Evolutionary conservation across 2,797 vertebrate species (phyloP).

Genomic region (Gobionotothen gibberifrons): DNA sequence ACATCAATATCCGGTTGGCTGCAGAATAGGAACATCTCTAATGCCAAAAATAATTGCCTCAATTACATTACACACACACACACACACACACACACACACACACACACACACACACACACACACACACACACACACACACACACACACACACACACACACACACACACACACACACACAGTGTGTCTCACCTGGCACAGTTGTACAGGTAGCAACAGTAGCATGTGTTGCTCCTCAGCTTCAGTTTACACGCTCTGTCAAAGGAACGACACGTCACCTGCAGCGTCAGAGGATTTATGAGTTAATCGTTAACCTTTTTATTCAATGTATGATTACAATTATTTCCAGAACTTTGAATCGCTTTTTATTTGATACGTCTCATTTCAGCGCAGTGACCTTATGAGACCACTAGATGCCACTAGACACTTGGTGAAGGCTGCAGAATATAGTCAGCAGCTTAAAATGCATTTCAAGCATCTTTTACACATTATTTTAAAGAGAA

Average conservation of each 20-base stretch:
- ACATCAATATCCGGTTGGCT: not conserved
- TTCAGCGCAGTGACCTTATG: not conserved
- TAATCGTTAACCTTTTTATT: not conserved
- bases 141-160: not conserved
- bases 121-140: not conserved
- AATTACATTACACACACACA: constrained; percentile 4
- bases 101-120: not conserved
- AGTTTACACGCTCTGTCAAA: constrained; percentile 85
- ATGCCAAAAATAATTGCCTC: not conserved
- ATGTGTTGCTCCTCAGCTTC: constrained; percentile 92
- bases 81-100: not conserved
- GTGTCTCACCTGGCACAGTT: constrained; percentile 89
- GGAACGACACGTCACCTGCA: constrained; percentile 89
- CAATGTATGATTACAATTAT: not conserved
- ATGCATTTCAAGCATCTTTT: not conserved
- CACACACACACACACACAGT: not conserved
- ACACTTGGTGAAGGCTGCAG: not conserved
- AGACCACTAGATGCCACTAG: constrained; percentile 61
- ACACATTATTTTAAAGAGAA: not conserved
- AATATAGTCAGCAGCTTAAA: not conserved
- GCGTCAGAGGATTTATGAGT: not conserved
- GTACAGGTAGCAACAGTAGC: constrained; percentile 97
- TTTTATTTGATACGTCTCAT: not conserved
- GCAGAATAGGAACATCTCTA: not conserved
- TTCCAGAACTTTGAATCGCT: not conserved